Evolutionary conservation across 1,140 invertebrate species (phyloP).

Genomic region (Drosophila athabasca): DNA sequence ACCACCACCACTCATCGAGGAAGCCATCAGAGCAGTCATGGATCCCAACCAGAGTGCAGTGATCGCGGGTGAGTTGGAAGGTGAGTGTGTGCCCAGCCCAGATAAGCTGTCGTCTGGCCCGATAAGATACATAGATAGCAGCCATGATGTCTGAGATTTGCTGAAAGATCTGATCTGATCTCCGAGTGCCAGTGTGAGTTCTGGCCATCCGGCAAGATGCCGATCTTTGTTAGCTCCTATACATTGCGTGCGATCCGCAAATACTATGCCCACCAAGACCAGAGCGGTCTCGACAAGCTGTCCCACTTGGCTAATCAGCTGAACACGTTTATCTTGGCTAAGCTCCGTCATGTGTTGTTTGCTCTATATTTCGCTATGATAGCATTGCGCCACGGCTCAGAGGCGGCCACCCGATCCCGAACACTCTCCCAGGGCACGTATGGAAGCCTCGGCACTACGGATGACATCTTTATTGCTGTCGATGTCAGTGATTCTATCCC

Average conservation of each 20-base stretch:
- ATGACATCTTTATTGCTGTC: slow-evolving; percentile 14
- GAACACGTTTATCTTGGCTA: slow-evolving; percentile 52
- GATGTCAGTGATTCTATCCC: slow-evolving; percentile 61
- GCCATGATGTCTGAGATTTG: neutral
- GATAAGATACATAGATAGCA: slow-evolving; percentile 33
- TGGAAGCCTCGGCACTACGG: slow-evolving; percentile 9
- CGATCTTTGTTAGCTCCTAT: slow-evolving; percentile 26
- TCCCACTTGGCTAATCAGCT: slow-evolving; percentile 49
- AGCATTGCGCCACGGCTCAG: slow-evolving; percentile 23
- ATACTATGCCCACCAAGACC: slow-evolving; percentile 28
- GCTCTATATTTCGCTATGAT: slow-evolving; percentile 49
- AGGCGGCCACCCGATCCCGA: no score
- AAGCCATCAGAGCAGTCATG: slow-evolving; percentile 21
- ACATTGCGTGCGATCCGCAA: slow-evolving; percentile 36
- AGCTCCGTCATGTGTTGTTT: slow-evolving; percentile 49
- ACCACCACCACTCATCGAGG: slow-evolving; percentile 1
- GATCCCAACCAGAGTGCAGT: slow-evolving; percentile 40
- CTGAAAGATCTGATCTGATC: neutral
- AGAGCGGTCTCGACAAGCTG: slow-evolving; percentile 36
- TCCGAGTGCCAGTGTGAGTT: neutral
- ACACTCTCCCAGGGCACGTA: slow-evolving; percentile 1
- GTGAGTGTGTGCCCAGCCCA: neutral
- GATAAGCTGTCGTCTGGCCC: slow-evolving; percentile 6
- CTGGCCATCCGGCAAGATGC: slow-evolving; percentile 1
- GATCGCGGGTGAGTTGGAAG: slow-evolving; percentile 30